phyloP scores from a whole-genome alignment of 2,113 vertebrate genomes.

The Plectropomus leopardus region DNA sequence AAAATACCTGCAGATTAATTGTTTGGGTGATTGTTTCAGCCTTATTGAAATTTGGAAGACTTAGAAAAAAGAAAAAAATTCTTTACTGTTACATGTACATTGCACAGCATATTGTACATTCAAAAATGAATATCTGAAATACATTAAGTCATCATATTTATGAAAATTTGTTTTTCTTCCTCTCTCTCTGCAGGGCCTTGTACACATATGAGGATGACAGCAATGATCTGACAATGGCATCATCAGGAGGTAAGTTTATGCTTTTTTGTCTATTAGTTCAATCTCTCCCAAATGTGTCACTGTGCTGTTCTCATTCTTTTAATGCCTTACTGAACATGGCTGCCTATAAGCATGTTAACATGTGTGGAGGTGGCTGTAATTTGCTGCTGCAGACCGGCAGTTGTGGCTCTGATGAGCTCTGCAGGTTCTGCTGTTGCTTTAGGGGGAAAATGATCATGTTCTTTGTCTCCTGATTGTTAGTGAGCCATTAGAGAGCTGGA shows the following conservation, averaged over 20 bases:
- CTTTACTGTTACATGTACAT: no score
- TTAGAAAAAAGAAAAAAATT: no score
- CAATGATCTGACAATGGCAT: constrained; percentile 91
- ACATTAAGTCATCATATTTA: no score
- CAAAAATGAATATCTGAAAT: no score
- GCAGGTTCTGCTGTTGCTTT: constrained; percentile 26
- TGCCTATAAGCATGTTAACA: not conserved
- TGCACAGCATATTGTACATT: no score
- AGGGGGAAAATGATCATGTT: not conserved
- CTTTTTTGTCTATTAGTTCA: not conserved
- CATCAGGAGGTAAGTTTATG: constrained; percentile 90
- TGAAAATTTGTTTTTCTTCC: not conserved
- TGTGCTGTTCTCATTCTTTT: not conserved
- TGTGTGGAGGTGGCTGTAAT: constrained; percentile 8
- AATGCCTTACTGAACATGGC: constrained; percentile 12
- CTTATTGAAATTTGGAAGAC: no score
- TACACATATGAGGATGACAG: constrained; percentile 95
- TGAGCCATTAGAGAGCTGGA: constrained; percentile 24
- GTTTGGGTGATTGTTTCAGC: not conserved
- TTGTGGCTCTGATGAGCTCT: constrained; percentile 29
- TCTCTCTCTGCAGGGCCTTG: constrained; percentile 89
- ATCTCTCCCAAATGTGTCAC: not conserved
- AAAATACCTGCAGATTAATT: no score
- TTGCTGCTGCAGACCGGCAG: not conserved
- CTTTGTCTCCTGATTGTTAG: constrained; percentile 33